A percentile compares a stretch with the other conserved stretches of the same genome.
phyloP scores from a whole-genome alignment of 30 jellyfish, hydroid and myxozoan species.

The Catostylus mosaicus region DNA sequence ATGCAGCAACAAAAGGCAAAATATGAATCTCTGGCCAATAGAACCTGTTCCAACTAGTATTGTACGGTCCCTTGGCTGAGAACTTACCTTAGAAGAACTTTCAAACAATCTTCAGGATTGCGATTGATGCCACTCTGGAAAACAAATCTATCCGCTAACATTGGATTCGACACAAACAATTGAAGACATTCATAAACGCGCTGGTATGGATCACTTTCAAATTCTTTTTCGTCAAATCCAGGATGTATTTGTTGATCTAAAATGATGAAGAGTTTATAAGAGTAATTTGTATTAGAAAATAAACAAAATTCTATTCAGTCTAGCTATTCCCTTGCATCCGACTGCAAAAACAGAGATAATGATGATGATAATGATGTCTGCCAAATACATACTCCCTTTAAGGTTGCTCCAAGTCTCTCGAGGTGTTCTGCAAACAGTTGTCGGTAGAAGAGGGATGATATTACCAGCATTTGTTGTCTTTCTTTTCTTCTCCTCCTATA shows the following conservation, averaged over 20 bases:
- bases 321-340: too few species aligned
- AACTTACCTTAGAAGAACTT: slow-evolving; percentile 38
- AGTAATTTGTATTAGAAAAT: too few species aligned
- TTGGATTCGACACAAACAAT: slow-evolving; percentile 1
- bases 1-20: too few species aligned
- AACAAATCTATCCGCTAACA: background rate
- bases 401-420: slow-evolving; percentile 25
- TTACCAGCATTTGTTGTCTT: slow-evolving; percentile 26
- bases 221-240: slow-evolving; percentile 52
- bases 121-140: slow-evolving; percentile 17
- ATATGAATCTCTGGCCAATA: too few species aligned
- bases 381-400: background rate
- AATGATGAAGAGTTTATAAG: too few species aligned
- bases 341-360: too few species aligned
- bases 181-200: slow-evolving; percentile 64
- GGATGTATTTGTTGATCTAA: slow-evolving; percentile 3
- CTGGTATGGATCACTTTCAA: slow-evolving; percentile 34
- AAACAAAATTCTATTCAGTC: too few species aligned
- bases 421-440: slow-evolving; percentile 47
- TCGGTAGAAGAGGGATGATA: slow-evolving; percentile 51
- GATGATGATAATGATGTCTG: too few species aligned
- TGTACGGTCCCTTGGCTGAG: background rate
- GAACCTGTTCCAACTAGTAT: background rate
- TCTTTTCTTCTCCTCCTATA: slow-evolving; percentile 18
- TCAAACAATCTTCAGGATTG: slow-evolving; percentile 20